Evolutionary conservation across 2,113 vertebrate genomes (phyloP).

Genomic region (Tachysurus vachellii): DNA sequence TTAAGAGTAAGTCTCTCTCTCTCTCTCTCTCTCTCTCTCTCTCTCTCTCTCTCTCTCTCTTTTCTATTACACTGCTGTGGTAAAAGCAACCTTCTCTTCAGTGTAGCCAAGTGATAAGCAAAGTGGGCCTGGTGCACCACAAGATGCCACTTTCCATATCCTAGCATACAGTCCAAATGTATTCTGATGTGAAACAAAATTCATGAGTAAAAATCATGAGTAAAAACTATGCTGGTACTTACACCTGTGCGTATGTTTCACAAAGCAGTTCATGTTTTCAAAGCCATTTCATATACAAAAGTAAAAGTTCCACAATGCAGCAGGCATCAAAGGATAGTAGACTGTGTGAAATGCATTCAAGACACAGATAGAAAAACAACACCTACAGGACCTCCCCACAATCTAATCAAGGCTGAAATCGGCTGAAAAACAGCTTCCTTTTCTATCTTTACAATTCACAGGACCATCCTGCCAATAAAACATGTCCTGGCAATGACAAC

Average conservation of each 20-base stretch:
- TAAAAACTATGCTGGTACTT: background rate
- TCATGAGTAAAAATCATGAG: background rate
- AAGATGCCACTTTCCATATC: background rate
- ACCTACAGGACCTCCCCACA: background rate
- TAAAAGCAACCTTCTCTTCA: background rate
- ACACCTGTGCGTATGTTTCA: background rate
- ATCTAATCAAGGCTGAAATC: conserved; percentile 21
- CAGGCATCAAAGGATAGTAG: background rate
- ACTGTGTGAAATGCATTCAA: background rate
- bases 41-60: background rate
- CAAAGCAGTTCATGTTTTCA: background rate
- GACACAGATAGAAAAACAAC: conserved; percentile 3
- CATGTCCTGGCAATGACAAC: conserved; percentile 34
- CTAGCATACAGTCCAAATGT: background rate
- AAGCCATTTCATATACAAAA: background rate
- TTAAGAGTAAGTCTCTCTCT: conserved; percentile 11
- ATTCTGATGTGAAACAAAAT: background rate
- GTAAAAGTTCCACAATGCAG: background rate
- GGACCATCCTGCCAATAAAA: conserved; percentile 11
- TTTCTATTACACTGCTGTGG: background rate
- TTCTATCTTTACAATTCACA: conserved; percentile 24
- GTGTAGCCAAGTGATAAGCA: background rate
- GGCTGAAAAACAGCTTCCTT: conserved; percentile 23
- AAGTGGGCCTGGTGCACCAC: background rate
- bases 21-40: background rate